These are phyloP conservation scores for Calliscelio sp. DNA, from an alignment of 2,888 invertebrate genomes.

Conservation along the genomic window DNA sequence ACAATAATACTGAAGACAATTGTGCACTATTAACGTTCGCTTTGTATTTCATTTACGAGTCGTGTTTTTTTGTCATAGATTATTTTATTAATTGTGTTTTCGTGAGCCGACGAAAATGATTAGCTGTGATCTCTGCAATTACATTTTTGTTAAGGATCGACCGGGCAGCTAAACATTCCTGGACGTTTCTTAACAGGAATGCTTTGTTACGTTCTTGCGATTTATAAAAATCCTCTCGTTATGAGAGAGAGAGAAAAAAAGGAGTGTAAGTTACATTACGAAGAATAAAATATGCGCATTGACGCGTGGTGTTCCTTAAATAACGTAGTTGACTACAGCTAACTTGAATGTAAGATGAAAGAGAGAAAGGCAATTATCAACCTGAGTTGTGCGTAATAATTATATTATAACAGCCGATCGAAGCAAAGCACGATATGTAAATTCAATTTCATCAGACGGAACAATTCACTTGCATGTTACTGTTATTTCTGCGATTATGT, in stretches of 20 bases:
- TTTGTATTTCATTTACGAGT: constrained; percentile 51
- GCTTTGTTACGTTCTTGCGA: constrained; percentile 53
- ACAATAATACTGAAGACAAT: constrained; percentile 22
- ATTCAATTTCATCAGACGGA: neutral
- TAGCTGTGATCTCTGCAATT: constrained; percentile 68
- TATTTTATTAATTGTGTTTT: constrained; percentile 50
- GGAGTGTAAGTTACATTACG: no score
- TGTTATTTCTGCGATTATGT: constrained; percentile 29
- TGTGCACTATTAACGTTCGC: constrained; percentile 43
- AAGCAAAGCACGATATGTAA: constrained; percentile 21
- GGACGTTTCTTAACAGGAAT: constrained; percentile 56
- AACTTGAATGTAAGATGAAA: constrained; percentile 11
- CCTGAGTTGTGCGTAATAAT: no score
- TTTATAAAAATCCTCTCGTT: constrained; percentile 33
- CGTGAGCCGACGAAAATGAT: constrained; percentile 54
- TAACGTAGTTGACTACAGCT: constrained; percentile 15
- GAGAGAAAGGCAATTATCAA: no score
- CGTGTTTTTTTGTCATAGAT: constrained; percentile 51
- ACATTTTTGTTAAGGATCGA: constrained; percentile 60
- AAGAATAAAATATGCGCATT: no score
- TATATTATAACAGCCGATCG: constrained; percentile 15
- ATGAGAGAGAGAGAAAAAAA: constrained; percentile 46
- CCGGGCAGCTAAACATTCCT: no score
- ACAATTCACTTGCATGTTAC: constrained; percentile 37
- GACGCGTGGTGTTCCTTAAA: constrained; percentile 5